A percentile compares a stretch with the other conserved stretches of the same genome.
These are phyloP conservation scores for Cynopterus brachyotis DNA, from an alignment of 2,113 vertebrate genomes.

Conservation along the genomic window DNA sequence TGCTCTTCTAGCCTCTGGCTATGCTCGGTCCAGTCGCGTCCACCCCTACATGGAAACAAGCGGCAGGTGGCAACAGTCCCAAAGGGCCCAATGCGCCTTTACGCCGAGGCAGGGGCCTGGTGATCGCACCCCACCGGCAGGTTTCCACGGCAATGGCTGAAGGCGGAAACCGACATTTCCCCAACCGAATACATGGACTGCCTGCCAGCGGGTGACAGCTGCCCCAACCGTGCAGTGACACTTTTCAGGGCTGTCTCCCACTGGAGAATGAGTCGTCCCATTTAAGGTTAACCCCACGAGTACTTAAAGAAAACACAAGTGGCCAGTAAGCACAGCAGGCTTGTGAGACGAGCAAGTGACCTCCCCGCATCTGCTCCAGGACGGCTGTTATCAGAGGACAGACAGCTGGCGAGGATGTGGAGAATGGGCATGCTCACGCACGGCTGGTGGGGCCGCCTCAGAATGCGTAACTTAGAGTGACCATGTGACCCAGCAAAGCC, in stretches of 20 bases:
- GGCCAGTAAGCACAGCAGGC: neutral
- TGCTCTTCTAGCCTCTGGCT: slow-evolving; percentile 89
- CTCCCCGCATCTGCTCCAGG: rapidly evolving
- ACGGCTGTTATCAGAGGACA: neutral
- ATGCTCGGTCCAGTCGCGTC: slow-evolving; percentile 92
- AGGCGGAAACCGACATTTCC: neutral
- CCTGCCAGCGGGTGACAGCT: no score
- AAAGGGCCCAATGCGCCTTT: neutral
- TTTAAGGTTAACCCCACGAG: no score
- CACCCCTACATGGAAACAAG: slow-evolving; percentile 80
- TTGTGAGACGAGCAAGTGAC: rapidly evolving
- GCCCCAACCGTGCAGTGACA: no score
- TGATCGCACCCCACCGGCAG: neutral
- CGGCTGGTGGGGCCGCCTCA: rapidly evolving
- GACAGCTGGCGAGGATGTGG: rapidly evolving
- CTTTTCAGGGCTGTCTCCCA: no score
- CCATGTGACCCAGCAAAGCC: neutral
- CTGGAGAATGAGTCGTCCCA: no score
- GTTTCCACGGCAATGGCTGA: neutral
- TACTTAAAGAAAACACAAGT: no score
- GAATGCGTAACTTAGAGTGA: neutral
- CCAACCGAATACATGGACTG: neutral
- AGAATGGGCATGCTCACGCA: rapidly evolving
- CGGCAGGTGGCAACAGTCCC: neutral
- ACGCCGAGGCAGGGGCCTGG: neutral